Conservation (phyloP, 53 echinoderm and acorn worm species). For the Echinarachnius parma region DNA sequence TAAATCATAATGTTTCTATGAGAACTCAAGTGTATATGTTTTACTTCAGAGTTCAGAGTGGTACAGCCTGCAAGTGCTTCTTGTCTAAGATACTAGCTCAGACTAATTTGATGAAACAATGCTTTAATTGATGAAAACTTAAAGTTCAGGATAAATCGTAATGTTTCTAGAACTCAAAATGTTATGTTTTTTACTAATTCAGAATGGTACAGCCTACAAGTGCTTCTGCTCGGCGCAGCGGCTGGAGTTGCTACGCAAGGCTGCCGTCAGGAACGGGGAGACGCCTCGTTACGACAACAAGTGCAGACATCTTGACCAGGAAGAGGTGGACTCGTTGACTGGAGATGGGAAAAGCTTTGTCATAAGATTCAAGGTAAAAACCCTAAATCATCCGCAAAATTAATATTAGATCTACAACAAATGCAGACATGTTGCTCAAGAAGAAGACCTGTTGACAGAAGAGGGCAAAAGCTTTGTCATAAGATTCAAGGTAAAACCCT, state of each 20-base stretch:
- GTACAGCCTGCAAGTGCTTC: too few relatives aligned
- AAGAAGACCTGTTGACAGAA: conserved; percentile 52
- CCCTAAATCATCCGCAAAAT: too few relatives aligned
- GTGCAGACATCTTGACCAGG: conserved; percentile 63
- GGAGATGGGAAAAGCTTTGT: conserved; percentile 55
- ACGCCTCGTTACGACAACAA: conserved; percentile 91
- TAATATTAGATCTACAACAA: too few relatives aligned
- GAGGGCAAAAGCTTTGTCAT: conserved; percentile 59
- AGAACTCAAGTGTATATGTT: too few relatives aligned
- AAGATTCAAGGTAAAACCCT: conserved; percentile 87
- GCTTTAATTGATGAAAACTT: too few relatives aligned
- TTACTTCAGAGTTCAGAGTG: too few relatives aligned
- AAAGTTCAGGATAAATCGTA: too few relatives aligned
- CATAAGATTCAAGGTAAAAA: conserved; percentile 81
- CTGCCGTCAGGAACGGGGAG: conserved; percentile 70
- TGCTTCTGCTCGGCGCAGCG: conserved; percentile 93
- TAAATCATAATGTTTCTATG: too few relatives aligned
- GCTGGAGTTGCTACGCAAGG: conserved; percentile 76
- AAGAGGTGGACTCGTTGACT: conserved; percentile 54
- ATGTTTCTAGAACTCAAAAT: too few relatives aligned
- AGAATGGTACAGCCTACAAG: conserved; percentile 82
- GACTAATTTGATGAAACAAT: too few relatives aligned
- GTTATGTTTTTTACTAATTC: too few relatives aligned
- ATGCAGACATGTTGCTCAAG: conserved; percentile 64
- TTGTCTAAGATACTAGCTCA: too few relatives aligned